Evolutionary conservation across 2,888 invertebrate species (phyloP), one percentile per base, ranked within the genome.

Genomic region (Brachyptera risi): DNA sequence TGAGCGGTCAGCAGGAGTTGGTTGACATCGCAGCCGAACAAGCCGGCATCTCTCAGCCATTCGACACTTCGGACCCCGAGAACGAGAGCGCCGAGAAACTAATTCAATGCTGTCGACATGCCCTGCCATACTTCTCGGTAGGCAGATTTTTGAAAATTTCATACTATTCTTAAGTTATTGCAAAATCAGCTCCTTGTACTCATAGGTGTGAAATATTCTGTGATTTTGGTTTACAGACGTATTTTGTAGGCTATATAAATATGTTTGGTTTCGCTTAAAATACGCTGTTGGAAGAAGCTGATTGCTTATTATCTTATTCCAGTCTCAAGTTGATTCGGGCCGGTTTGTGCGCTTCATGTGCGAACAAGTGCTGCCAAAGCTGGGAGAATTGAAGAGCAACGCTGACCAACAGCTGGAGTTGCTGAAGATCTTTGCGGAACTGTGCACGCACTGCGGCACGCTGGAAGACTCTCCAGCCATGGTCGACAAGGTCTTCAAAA

Each of bases 61-160:
- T 78, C 70, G 83, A 86, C 63, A 82, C 85, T 63, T 56, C 64
- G 50, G 67, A 69, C 67, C 67, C 69, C 40, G 79, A 81, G 59
- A 81, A 80, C 58, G 73, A 75, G 57, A 84, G 88, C 67, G 51
- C 21, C 62, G 92, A 93, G 72, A 78, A 91, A 71, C 82, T 96
- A 47, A 83, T 93, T 67, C 88, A 92, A 70, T 96, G 95, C 75
- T 83, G 91, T 58, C 87, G 87, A 70, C 90, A 92, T 74, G 90
- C 92, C 54, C 77, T 92, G 67, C 92, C 92, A 37, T 85, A 91
- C 69, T 92, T 96, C 76, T 95, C 92, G 68, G 94, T 94, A 81
- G 85, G 87, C 82, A 61, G 67, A 66, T 60, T n/a, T n/a, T n/a
- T n/a, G n/a, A n/a, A n/a, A n/a, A n/a, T n/a, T n/a, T n/a, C n/a